A percentile compares a stretch with the other conserved stretches of the same genome.
Evolutionary conservation across 2,113 vertebrate genomes (phyloP).

Genomic region (Electrona antarctica): DNA sequence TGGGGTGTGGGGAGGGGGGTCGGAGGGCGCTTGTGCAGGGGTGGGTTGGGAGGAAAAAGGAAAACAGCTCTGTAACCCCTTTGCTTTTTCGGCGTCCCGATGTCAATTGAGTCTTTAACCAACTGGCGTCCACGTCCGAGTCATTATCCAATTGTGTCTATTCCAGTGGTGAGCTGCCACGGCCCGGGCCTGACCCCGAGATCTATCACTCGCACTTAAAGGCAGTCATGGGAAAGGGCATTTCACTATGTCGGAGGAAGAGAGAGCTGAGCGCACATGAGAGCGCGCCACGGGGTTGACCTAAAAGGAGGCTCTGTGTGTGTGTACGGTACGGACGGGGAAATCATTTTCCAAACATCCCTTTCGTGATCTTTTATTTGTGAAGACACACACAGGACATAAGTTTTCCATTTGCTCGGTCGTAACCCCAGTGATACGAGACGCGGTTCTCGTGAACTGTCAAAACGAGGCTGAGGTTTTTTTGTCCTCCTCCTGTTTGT

Average conservation of each 20-base stretch:
- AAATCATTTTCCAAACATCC: not conserved
- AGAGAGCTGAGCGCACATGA: not conserved
- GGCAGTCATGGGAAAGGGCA: conserved; percentile 11
- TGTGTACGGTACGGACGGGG: not conserved
- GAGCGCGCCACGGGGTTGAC: not conserved
- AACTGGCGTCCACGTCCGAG: conserved; percentile 25
- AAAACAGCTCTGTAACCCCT: conserved; percentile 44
- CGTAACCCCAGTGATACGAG: conserved; percentile 14
- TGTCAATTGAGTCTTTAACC: conserved; percentile 53
- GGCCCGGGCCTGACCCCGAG: conserved; percentile 40
- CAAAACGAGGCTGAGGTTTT: conserved; percentile 1
- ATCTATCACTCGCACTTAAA: conserved; percentile 27
- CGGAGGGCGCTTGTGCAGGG: too few relatives aligned
- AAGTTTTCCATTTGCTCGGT: not conserved
- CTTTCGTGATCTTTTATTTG: conserved; percentile 19
- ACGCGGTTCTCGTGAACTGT: not conserved
- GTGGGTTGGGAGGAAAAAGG: conserved; percentile 19
- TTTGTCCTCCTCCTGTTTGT: not conserved
- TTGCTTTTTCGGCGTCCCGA: conserved; percentile 23
- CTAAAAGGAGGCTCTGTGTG: conserved; percentile 12
- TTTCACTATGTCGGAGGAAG: conserved; percentile 3
- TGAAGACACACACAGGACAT: not conserved
- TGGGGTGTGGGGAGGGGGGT: too few relatives aligned
- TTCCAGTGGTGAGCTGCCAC: conserved; percentile 29
- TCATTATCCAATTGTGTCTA: conserved; percentile 48